Conservation (phyloP, 2,888 invertebrate genomes). For the Mythimna vitellina region DNA sequence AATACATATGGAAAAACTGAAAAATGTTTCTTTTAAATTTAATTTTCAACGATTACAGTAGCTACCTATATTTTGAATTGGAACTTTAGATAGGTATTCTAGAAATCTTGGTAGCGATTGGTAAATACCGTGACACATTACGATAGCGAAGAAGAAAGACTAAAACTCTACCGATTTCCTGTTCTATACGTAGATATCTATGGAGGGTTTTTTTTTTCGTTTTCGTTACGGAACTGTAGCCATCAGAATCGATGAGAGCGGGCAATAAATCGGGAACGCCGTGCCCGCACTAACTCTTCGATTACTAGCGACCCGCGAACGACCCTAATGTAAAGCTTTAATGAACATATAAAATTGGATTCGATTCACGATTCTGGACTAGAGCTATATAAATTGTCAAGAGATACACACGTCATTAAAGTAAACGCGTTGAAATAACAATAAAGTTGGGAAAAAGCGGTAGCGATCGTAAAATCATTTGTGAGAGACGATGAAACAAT, state of each 20-base stretch:
- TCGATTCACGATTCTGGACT: conserved; percentile 50
- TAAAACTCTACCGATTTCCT: conserved; percentile 17
- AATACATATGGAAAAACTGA: conserved; percentile 55
- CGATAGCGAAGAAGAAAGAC: conserved; percentile 2
- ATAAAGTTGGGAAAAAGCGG: conserved; percentile 37
- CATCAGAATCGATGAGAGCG: conserved; percentile 71
- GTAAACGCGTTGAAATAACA: conserved; percentile 52
- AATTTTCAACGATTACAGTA: conserved; percentile 39
- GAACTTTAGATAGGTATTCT: conserved; percentile 47
- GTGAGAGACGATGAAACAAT: background rate
- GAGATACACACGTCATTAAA: conserved; percentile 50
- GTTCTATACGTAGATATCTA: conserved; percentile 13
- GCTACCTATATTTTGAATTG: conserved; percentile 29
- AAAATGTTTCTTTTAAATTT: conserved; percentile 49
- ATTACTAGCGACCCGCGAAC: conserved; percentile 79
- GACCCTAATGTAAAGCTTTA: conserved; percentile 75
- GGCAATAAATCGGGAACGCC: conserved; percentile 76
- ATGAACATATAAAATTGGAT: conserved; percentile 69
- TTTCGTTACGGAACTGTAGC: conserved; percentile 43
- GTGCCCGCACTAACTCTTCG: conserved; percentile 80
- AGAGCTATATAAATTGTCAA: conserved; percentile 46
- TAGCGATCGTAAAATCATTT: conserved; percentile 35
- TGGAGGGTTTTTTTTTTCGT: conserved; percentile 44
- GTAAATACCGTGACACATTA: conserved; percentile 25
- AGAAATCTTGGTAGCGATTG: conserved; percentile 32